A percentile compares a stretch with the other conserved stretches of the same genome.
Conservation (phyloP, 1,140 invertebrate genomes). For the Tetranychus cinnabarinus region DNA sequence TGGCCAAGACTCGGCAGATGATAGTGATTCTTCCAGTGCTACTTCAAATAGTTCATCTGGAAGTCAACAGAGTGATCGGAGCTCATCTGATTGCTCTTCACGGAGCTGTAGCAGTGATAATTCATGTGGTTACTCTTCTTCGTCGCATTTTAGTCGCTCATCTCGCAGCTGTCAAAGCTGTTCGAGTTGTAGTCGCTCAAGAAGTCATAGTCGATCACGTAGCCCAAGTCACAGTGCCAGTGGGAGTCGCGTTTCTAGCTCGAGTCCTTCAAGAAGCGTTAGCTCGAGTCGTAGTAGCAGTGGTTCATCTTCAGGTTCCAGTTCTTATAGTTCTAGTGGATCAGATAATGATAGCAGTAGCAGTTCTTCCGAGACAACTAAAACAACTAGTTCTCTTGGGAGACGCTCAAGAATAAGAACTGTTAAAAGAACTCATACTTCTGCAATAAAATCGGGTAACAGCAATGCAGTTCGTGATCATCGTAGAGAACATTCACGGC, state of each 20-base stretch:
- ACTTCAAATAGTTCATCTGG: too few species aligned
- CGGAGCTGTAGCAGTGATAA: constrained; percentile 1
- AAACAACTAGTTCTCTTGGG: background rate
- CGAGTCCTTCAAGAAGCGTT: background rate
- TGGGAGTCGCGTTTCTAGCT: background rate
- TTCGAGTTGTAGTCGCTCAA: background rate
- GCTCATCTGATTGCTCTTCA: constrained; percentile 1
- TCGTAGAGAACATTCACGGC: background rate
- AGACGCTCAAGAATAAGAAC: background rate
- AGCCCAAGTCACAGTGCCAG: background rate
- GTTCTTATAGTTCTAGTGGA: background rate
- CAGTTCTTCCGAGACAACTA: background rate
- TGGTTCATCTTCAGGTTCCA: background rate
- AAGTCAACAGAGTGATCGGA: background rate
- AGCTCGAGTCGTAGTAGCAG: background rate
- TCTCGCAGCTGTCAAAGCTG: background rate
- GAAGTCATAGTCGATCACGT: background rate
- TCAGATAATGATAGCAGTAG: background rate
- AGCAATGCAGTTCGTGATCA: background rate
- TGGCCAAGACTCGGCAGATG: too few species aligned
- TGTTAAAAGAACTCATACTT: background rate
- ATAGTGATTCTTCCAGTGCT: too few species aligned
- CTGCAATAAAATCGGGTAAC: background rate
- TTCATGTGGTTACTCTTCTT: background rate
- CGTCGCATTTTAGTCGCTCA: background rate